phyloP scores from a whole-genome alignment of 2,113 vertebrate genomes.

The Tragelaphus scriptus region DNA sequence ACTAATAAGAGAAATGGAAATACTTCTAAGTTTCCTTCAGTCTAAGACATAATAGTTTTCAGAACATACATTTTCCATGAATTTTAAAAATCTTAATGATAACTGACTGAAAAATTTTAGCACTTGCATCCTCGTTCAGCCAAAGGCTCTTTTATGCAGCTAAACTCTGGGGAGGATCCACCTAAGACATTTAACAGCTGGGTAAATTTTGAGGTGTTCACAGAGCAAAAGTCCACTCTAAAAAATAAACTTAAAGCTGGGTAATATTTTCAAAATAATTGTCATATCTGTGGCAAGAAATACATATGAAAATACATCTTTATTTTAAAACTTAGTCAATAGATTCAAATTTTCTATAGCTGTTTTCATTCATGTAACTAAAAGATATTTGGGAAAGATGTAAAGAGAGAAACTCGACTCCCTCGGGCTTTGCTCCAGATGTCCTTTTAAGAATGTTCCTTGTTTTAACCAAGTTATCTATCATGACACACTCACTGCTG shows the following conservation, averaged over 20 bases:
- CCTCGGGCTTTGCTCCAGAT: not conserved
- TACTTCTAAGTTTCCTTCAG: not conserved
- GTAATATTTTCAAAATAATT: not conserved
- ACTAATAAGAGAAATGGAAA: not conserved
- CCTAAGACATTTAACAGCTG: slow-evolving; percentile 59
- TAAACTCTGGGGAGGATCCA: slow-evolving; percentile 70
- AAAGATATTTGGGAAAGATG: not conserved
- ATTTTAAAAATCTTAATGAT: slow-evolving; percentile 70
- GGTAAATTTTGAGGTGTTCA: not conserved
- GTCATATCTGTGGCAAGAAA: not conserved
- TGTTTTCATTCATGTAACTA: not conserved
- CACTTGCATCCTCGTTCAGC: slow-evolving; percentile 65
- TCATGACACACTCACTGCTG: not conserved
- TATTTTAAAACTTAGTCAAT: not conserved
- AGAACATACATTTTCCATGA: slow-evolving; percentile 37
- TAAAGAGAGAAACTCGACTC: not conserved
- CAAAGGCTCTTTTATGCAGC: slow-evolving; percentile 66
- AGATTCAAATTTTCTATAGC: not conserved
- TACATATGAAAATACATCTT: not conserved
- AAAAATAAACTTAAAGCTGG: not conserved
- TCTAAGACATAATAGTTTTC: not conserved
- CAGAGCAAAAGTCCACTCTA: not conserved
- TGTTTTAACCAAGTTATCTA: not conserved
- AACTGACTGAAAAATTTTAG: slow-evolving; percentile 51
- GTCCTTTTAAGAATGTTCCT: not conserved